Percentiles rank a stretch among this genome's conserved stretches.
phyloP scores from a whole-genome alignment of 2,113 vertebrate species.

The Chunga burmeisteri region DNA sequence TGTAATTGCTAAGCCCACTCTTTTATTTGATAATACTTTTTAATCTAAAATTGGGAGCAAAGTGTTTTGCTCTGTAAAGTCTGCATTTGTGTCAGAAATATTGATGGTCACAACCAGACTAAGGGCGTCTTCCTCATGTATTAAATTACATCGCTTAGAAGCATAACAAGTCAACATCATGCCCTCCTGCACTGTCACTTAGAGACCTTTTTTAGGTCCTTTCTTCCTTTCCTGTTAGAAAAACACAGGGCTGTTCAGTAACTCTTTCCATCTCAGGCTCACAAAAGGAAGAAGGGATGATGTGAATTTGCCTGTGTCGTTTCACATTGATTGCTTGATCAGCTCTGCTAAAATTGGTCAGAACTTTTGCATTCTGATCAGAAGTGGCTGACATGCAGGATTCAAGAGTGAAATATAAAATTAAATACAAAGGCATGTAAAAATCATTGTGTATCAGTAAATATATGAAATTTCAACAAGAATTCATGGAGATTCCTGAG shows the following conservation, averaged over 20 bases:
- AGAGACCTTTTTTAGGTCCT: constrained; percentile 10
- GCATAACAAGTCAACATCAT: constrained; percentile 27
- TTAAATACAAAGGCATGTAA: not conserved
- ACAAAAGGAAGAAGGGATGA: not conserved
- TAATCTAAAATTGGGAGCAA: constrained; percentile 39
- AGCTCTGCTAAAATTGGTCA: not conserved
- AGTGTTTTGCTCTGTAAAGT: constrained; percentile 15
- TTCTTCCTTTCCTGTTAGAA: constrained; percentile 25
- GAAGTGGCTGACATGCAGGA: not conserved
- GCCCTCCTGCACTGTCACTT: not conserved
- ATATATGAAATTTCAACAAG: not conserved
- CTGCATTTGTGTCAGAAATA: constrained; percentile 51
- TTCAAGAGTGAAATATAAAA: not conserved
- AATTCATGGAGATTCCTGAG: not conserved
- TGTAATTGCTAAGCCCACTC: constrained; percentile 26
- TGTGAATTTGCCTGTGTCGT: not conserved
- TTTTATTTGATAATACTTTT: constrained; percentile 61
- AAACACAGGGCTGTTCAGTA: not conserved
- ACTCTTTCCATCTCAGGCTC: not conserved
- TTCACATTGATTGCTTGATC: not conserved
- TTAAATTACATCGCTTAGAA: constrained; percentile 61
- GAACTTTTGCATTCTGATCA: not conserved
- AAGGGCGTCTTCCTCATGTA: constrained; percentile 21
- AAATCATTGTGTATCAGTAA: not conserved
- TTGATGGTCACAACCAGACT: constrained; percentile 40